phyloP scores from a whole-genome alignment of 2,888 invertebrate species.

The Sinhomidia bicolor region DNA sequence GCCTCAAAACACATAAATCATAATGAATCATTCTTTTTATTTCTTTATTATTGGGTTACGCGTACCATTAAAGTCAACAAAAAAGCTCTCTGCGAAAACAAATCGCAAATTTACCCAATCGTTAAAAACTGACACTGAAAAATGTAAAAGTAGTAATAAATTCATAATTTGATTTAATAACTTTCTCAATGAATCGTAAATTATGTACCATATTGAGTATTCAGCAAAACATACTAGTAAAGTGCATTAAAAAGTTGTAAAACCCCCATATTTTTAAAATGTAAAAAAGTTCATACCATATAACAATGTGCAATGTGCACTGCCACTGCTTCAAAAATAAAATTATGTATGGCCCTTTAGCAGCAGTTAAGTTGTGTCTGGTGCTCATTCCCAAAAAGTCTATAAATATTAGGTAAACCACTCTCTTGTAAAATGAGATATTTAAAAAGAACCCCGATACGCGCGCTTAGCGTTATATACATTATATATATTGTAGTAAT shows the following conservation, averaged over 20 bases:
- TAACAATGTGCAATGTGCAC: neutral
- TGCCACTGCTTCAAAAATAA: neutral
- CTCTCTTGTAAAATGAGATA: conserved; percentile 10
- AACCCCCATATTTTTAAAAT: neutral
- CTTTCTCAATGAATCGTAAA: neutral
- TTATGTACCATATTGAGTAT: neutral
- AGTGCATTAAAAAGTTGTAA: neutral
- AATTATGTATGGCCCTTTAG: neutral
- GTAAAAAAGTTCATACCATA: neutral
- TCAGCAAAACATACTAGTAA: no score
- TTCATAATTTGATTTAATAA: neutral
- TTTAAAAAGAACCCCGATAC: neutral
- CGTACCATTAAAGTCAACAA: no score
- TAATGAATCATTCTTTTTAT: neutral
- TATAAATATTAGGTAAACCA: neutral
- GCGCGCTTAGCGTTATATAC: no score
- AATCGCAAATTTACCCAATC: neutral
- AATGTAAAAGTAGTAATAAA: no score
- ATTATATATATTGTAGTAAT: neutral
- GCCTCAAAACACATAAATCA: no score
- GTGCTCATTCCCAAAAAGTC: neutral
- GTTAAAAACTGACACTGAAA: neutral
- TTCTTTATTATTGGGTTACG: no score
- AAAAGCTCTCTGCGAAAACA: no score
- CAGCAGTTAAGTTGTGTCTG: neutral